Evolutionary conservation across 2,888 invertebrate genomes (phyloP), one percentile per base, ranked within the genome.

Genomic region (Hipparchia semele): DNA sequence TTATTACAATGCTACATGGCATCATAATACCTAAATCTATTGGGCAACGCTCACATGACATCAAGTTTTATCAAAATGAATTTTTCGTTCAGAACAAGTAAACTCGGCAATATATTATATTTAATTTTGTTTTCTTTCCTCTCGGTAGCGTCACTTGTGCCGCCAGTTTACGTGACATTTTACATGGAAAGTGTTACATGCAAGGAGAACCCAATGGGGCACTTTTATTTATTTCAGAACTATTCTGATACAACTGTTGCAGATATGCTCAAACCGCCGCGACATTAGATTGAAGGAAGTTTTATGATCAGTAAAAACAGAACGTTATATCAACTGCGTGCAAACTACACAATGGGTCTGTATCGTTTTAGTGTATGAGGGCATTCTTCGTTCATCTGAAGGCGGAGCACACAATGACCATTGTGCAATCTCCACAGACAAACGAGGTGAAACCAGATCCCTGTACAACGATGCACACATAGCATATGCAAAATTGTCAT

Each of bases 341-440:
- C 79, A 79, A 74, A 79, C 77, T 68, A 73, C 80, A 90, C 88
- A 89, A 90, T 87, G 84, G 80, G 75, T 81, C 82, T 82, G 86
- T 87, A 86, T 87, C 86, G 85, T 83, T 73, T 13, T 23, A 75
- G 70, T 72, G 84, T 83, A 81, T 83, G 82, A 79, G 82, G 80
- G 84, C 86, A 87, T 90, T 90, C 86, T 90, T 87, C 82, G 79
- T 77, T 80, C 81, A 75, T 85, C 79, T 85, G 85, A 84, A 87
- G 81, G 81, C 82, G 81, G 81, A 51, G 51, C 80, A 83, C 82
- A 87, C 92, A 93, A 90, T 92, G 87, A 86, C 83, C 87, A 92
- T 92, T 92, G 91, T 92, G 84, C 82, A 80, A 84, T 79, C 81
- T 81, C 79, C 78, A 82, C 80, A 79, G 83, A 82, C 81, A 81